Conservation (phyloP, 2,113 vertebrate species). For the Eidolon helvum region DNA sequence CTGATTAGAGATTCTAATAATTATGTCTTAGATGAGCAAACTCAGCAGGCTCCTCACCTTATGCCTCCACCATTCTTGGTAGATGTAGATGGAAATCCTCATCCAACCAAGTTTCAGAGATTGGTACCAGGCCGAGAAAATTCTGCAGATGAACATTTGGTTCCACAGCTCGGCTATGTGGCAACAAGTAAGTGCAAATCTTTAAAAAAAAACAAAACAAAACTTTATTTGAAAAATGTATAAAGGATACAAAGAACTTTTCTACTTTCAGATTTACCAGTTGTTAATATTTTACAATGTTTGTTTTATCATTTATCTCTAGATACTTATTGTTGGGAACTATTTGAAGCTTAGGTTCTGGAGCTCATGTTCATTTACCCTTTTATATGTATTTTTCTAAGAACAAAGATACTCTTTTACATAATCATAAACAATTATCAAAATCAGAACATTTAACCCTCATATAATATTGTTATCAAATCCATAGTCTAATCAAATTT, state of each 20-base stretch:
- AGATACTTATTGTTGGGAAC: neutral
- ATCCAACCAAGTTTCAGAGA: conserved; percentile 94
- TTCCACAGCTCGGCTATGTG: conserved; percentile 96
- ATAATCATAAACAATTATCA: neutral
- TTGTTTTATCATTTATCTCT: neutral
- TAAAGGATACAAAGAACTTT: neutral
- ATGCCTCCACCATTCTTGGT: conserved; percentile 99
- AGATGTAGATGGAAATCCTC: conserved; percentile 98
- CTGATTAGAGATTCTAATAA: conserved; percentile 95
- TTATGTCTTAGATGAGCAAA: conserved; percentile 97
- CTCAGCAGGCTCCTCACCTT: conserved; percentile 97
- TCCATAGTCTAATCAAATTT: neutral
- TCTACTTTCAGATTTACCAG: neutral
- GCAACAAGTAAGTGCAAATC: conserved; percentile 91
- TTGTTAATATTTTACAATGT: neutral
- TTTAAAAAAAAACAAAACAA: neutral
- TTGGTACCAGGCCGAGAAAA: conserved; percentile 97
- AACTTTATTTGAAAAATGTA: neutral
- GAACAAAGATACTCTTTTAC: neutral
- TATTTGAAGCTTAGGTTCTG: neutral
- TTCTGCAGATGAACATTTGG: conserved; percentile 93
- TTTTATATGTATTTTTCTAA: neutral
- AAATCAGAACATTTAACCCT: neutral
- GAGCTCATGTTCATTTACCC: neutral
- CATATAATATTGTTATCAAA: neutral